Evolutionary conservation across 2,888 invertebrate species (phyloP).

Genomic region (Sphaerolaimus hirsutus): DNA sequence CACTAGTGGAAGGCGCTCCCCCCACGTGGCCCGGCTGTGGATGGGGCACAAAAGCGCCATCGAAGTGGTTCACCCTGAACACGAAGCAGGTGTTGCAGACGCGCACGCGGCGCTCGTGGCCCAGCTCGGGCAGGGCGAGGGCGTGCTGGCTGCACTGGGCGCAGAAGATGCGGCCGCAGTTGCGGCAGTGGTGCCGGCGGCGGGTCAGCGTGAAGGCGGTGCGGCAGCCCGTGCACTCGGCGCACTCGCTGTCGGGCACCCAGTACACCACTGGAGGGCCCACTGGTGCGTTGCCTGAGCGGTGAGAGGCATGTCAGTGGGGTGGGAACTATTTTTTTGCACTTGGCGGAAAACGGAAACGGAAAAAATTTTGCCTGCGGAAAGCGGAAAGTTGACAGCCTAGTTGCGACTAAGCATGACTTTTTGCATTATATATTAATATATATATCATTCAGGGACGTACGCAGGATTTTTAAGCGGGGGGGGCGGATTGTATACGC

Average conservation of each 20-base stretch:
- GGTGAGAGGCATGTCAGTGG: too few species aligned
- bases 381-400: too few species aligned
- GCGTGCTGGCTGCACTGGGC: slow-evolving; percentile 17
- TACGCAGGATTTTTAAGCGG: too few species aligned
- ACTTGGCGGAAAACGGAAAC: too few species aligned
- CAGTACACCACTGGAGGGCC: slow-evolving; percentile 37
- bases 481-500: too few species aligned
- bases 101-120: slow-evolving; percentile 12
- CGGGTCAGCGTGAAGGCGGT: slow-evolving; percentile 79
- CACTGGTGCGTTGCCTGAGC: not conserved
- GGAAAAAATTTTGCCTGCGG: too few species aligned
- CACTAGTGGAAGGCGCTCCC: too few species aligned
- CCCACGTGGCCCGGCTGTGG: too few species aligned
- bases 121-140: slow-evolving; percentile 20
- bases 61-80: slow-evolving; percentile 20
- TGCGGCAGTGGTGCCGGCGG: slow-evolving; percentile 79
- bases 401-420: too few species aligned
- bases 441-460: too few species aligned
- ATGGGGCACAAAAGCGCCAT: not conserved
- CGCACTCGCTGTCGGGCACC: slow-evolving; percentile 44
- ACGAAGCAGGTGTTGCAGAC: slow-evolving; percentile 24
- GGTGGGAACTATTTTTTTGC: too few species aligned
- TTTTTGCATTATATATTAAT: too few species aligned
- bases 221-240: slow-evolving; percentile 62
- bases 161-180: slow-evolving; percentile 45